Conservation (phyloP, 2,797 vertebrate species). For the Psittacula echo region DNA sequence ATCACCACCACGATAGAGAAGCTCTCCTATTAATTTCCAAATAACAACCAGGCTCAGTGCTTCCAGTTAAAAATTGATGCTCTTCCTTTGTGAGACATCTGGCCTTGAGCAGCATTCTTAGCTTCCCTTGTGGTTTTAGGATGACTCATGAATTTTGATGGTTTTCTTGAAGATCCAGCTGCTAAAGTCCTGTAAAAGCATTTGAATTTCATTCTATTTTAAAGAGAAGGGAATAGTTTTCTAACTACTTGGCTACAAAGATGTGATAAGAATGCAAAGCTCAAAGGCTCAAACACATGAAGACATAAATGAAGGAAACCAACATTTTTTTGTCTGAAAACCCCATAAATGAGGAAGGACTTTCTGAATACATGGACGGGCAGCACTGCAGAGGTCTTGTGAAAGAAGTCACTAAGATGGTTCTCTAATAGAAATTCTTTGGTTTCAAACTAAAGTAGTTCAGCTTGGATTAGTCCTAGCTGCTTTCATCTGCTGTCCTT, state of each 20-base stretch:
- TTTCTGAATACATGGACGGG: background rate
- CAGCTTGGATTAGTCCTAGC: background rate
- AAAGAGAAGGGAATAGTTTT: background rate
- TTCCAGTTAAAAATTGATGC: background rate
- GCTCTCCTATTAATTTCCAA: background rate
- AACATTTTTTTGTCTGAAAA: background rate
- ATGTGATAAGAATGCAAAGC: background rate
- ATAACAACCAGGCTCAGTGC: background rate
- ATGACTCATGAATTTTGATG: slow-evolving; percentile 43
- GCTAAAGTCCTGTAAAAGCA: background rate
- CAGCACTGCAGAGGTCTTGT: background rate
- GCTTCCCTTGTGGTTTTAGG: slow-evolving; percentile 47
- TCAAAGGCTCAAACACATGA: background rate
- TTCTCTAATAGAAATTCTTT: background rate
- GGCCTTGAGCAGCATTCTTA: slow-evolving; percentile 25
- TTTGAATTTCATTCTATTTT: slow-evolving; percentile 20
- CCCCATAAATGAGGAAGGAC: background rate
- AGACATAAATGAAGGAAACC: background rate
- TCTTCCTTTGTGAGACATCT: background rate
- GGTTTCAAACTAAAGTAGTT: background rate
- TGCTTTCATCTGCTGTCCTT: background rate
- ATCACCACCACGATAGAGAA: background rate
- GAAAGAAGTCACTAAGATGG: background rate
- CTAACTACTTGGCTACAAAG: background rate
- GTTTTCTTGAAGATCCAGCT: slow-evolving; percentile 16